Evolutionary conservation across 2,888 invertebrate species (phyloP).

Genomic region (Rhamnusium bicolor): DNA sequence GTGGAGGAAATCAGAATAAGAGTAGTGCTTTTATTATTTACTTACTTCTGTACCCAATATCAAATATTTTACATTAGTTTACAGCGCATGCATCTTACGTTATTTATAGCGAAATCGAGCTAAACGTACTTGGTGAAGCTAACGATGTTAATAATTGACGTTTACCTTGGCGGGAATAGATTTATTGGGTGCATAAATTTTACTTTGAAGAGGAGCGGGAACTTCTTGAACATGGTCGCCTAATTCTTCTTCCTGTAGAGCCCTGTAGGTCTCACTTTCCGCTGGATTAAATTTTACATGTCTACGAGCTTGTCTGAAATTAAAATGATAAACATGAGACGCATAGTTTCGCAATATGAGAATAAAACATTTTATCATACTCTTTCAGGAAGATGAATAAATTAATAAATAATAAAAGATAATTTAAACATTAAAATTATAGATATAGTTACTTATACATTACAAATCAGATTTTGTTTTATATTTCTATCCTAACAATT

Average conservation of each 20-base stretch:
- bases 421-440: too few species aligned
- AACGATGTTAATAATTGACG: constrained; percentile 39
- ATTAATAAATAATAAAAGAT: too few species aligned
- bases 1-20: too few species aligned
- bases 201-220: constrained; percentile 81
- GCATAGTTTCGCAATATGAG: too few species aligned
- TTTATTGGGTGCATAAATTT: constrained; percentile 82
- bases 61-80: background rate
- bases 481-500: too few species aligned
- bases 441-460: too few species aligned
- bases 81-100: constrained; percentile 7
- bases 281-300: constrained; percentile 88
- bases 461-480: too few species aligned
- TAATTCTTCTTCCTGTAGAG: constrained; percentile 82
- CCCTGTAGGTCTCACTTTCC: constrained; percentile 90
- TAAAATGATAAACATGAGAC: constrained; percentile 3
- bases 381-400: too few species aligned
- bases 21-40: too few species aligned
- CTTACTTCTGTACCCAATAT: too few species aligned
- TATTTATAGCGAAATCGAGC: constrained; percentile 27
- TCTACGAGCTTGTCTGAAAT: constrained; percentile 73
- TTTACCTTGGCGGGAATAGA: constrained; percentile 65
- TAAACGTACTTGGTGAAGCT: constrained; percentile 46
- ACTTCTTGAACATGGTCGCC: constrained; percentile 81
- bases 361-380: too few species aligned